Conservation (phyloP, 2,113 vertebrate genomes). For the Zosterops hypoxanthus region DNA sequence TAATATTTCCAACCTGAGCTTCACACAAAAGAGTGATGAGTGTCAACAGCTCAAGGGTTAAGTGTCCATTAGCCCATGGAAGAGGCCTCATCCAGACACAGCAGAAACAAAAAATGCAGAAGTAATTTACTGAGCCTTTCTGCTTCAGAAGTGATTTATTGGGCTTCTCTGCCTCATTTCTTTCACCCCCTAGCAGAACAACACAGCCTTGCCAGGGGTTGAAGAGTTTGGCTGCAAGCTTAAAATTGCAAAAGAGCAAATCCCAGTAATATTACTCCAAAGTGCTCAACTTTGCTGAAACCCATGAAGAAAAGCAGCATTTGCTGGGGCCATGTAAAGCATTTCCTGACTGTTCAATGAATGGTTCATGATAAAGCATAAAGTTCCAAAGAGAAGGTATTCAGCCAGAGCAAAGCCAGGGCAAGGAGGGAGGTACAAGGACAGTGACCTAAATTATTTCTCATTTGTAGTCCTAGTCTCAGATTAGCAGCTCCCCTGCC, state of each 20-base stretch:
- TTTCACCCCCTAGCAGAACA: neutral
- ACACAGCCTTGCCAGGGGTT: neutral
- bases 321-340: neutral
- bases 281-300: neutral
- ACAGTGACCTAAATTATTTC: neutral
- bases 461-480: neutral
- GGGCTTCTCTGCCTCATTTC: neutral
- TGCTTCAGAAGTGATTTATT: neutral
- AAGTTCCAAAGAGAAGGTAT: neutral
- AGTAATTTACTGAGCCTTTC: neutral
- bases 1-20: neutral
- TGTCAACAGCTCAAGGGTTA: neutral
- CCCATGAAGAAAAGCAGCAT: neutral
- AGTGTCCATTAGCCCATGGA: neutral
- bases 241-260: neutral
- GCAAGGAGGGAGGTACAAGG: neutral
- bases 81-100: neutral
- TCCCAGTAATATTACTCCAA: neutral
- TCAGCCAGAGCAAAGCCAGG: neutral
- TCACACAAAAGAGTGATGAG: fast-evolving
- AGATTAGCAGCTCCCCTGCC: neutral
- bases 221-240: neutral
- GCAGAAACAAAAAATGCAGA: neutral
- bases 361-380: neutral
- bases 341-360: neutral